A percentile compares a stretch with the other conserved stretches of the same genome.
Conservation (phyloP, 2,113 vertebrate species). For the Dromiciops gliroides region DNA sequence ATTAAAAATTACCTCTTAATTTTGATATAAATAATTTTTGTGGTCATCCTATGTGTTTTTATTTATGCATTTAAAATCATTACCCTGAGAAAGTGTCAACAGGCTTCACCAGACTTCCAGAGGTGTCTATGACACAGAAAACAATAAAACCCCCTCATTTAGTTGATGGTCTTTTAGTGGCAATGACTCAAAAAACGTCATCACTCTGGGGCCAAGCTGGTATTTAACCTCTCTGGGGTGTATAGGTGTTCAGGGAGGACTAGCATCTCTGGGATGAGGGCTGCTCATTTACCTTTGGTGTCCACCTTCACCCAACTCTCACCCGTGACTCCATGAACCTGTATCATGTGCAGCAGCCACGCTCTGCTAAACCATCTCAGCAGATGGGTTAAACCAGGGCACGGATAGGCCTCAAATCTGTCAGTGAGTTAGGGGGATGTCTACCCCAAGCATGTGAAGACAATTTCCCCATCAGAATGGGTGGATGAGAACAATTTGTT, state of each 20-base stretch:
- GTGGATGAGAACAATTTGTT: no score
- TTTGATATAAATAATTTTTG: not conserved
- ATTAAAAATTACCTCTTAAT: not conserved
- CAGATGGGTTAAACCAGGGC: no score
- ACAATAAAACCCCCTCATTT: not conserved
- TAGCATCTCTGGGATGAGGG: not conserved
- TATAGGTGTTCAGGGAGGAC: not conserved
- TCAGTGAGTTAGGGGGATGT: no score
- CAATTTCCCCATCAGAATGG: no score
- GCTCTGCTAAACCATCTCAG: no score
- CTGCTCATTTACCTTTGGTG: no score
- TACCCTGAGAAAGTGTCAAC: not conserved
- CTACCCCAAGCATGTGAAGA: no score
- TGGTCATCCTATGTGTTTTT: not conserved
- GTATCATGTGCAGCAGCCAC: no score
- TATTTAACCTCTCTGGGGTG: not conserved
- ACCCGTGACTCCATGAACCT: no score
- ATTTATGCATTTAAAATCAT: not conserved
- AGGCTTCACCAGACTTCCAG: not conserved
- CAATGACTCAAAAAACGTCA: not conserved
- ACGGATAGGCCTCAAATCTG: no score
- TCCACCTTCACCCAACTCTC: no score
- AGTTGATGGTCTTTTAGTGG: not conserved
- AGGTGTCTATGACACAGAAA: not conserved
- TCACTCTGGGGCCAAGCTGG: not conserved